Percentiles rank a stretch among this genome's conserved stretches.
These are phyloP conservation scores for Sebastes taczanowskii DNA, from an alignment of 2,797 vertebrate species.

Conservation along the genomic window DNA sequence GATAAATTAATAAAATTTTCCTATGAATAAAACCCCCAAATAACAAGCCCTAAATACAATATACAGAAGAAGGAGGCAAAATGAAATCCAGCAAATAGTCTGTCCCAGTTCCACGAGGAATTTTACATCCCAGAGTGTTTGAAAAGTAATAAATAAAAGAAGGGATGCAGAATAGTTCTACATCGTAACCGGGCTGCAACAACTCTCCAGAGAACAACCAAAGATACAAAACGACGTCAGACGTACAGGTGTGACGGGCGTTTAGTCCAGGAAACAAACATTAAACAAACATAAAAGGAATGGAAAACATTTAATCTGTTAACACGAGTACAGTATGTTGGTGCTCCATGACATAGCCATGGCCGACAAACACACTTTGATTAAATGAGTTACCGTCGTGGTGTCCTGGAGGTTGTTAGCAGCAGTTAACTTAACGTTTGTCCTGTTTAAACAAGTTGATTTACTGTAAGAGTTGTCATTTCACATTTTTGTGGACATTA, in stretches of 20 bases:
- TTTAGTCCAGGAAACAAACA: background rate
- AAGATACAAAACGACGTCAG: too few relatives aligned
- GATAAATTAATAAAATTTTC: background rate
- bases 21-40: background rate
- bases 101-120: background rate
- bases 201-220: background rate
- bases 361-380: background rate
- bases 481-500: background rate
- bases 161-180: background rate
- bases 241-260: too few relatives aligned
- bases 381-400: background rate
- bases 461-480: too few relatives aligned
- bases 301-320: background rate
- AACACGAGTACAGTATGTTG: background rate
- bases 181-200: background rate
- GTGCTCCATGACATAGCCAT: slow-evolving; percentile 3
- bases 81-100: background rate
- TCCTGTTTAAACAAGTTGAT: too few relatives aligned
- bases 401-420: too few relatives aligned
- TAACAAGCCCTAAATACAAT: background rate
- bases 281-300: background rate
- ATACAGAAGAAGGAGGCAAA: background rate
- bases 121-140: background rate
- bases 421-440: too few relatives aligned
- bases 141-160: slow-evolving; percentile 1